Evolutionary conservation across 2,888 invertebrate genomes (phyloP), one percentile per base, ranked within the genome.

Genomic region (Lasiommata megera): DNA sequence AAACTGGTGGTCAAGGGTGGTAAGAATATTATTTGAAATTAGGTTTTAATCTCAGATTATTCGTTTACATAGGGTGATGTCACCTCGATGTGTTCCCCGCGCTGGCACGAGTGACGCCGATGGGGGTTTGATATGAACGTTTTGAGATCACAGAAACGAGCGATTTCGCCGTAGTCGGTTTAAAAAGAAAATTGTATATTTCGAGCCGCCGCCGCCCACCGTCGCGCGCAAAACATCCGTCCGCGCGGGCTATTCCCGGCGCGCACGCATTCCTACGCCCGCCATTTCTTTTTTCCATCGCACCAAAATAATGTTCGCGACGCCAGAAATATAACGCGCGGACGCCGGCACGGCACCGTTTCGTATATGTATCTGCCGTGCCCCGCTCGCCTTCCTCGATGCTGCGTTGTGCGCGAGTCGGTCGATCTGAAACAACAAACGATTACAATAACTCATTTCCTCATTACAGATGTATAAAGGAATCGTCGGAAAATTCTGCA

Each of bases 281-380:
- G 79, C 80, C 70, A 79, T 79, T 84, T 86, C 83, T 80, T 80
- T 79, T 77, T 76, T 61, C 71, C 77, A 77, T 72, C 69, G 70
- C 72, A 83, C 82, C 67, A 79, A 85, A 88, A 87, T 87, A 84
- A 83, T 81, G 76, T 74, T 72, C 70, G 66, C 68, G 78, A 74
- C 67, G 77, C 80, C 79, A 74, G 71, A 84, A 85, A 83, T 84
- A 84, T 77, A 43, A 12, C 3, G 73, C 81, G 68, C 74, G 71
- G 72, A 74, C 79, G 76, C 74, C 62, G 53, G 53, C 34, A 51
- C 50, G 50, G 53, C 17, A 38, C 50, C 47, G 36, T 41, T 47
- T 59, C 37, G 29, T 44, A 47, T 48, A 43, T 31, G 16, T 3
- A 40, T 34, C 11, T 28, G 36, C 29, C 38, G 40, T 47, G 16